Conservation (phyloP, 2,797 vertebrate genomes). For the Megaceryle alcyon region DNA sequence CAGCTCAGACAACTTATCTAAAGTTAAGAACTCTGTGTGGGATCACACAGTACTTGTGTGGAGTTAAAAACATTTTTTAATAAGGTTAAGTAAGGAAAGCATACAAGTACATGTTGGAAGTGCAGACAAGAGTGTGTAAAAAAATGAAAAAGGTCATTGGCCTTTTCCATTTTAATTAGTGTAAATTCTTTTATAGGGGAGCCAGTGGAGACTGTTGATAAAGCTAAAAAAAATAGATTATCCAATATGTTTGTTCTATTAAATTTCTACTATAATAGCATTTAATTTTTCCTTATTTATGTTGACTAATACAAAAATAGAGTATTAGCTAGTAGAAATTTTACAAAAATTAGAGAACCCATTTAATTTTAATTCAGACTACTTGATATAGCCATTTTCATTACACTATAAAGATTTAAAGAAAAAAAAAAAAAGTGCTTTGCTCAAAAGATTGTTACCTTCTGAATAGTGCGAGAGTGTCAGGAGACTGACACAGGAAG, state of each 20-base stretch:
- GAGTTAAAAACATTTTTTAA: not conserved
- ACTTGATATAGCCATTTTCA: not conserved
- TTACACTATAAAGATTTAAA: not conserved
- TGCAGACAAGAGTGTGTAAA: not conserved
- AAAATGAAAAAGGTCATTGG: conserved; percentile 13
- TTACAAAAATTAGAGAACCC: not conserved
- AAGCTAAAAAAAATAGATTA: not conserved
- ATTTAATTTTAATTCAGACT: not conserved
- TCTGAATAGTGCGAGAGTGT: conserved; percentile 98
- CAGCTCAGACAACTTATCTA: not conserved
- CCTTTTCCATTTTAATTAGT: conserved; percentile 9
- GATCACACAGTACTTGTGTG: not conserved
- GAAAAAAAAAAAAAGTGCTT: not conserved
- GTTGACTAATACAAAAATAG: not conserved
- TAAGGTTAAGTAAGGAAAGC: not conserved
- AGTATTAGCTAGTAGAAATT: not conserved
- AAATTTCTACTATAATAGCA: not conserved
- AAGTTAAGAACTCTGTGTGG: not conserved
- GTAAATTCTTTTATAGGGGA: not conserved
- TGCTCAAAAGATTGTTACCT: conserved; percentile 78
- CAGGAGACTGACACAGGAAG: conserved; percentile 94
- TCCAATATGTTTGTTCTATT: not conserved
- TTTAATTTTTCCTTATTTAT: not conserved
- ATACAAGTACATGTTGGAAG: not conserved
- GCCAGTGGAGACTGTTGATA: not conserved